These are phyloP conservation scores for Ylistrum balloti DNA, from an alignment of 1,140 invertebrate genomes.

Conservation along the genomic window DNA sequence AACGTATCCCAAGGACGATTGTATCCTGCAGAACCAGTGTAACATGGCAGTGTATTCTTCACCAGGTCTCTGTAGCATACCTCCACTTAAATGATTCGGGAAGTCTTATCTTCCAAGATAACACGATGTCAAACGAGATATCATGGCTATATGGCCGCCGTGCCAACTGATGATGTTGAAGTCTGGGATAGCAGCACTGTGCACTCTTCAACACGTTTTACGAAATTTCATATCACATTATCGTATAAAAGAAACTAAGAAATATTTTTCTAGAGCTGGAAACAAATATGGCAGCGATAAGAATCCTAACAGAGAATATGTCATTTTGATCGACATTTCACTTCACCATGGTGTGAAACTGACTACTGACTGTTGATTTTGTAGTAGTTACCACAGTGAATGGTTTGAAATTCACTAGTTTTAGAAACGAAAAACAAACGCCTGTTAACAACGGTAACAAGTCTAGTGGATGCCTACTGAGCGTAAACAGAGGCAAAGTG, in stretches of 20 bases:
- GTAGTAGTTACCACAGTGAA: neutral
- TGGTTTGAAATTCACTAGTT: slow-evolving; percentile 27
- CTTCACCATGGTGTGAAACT: neutral
- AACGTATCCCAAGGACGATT: neutral
- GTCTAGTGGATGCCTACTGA: neutral
- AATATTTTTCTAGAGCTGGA: slow-evolving; percentile 14
- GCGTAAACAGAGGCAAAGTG: slow-evolving; percentile 12
- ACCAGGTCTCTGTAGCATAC: neutral
- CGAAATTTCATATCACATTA: slow-evolving; percentile 22
- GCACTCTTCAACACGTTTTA: slow-evolving; percentile 14
- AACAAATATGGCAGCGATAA: slow-evolving; percentile 38
- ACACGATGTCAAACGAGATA: slow-evolving; percentile 33
- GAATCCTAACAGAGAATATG: neutral
- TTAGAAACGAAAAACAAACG: slow-evolving; percentile 19
- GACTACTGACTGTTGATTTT: neutral
- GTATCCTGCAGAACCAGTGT: neutral
- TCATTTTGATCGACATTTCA: slow-evolving; percentile 7
- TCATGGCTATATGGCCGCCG: neutral
- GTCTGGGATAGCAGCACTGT: neutral
- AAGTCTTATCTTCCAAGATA: neutral
- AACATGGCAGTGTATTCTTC: neutral
- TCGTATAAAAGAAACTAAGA: slow-evolving; percentile 28
- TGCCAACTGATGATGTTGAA: slow-evolving; percentile 1
- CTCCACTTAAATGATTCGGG: slow-evolving; percentile 37
- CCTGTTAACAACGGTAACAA: neutral